These are phyloP conservation scores for Cossypha polioptera DNA, from an alignment of 2,797 vertebrate genomes.

Conservation along the genomic window DNA sequence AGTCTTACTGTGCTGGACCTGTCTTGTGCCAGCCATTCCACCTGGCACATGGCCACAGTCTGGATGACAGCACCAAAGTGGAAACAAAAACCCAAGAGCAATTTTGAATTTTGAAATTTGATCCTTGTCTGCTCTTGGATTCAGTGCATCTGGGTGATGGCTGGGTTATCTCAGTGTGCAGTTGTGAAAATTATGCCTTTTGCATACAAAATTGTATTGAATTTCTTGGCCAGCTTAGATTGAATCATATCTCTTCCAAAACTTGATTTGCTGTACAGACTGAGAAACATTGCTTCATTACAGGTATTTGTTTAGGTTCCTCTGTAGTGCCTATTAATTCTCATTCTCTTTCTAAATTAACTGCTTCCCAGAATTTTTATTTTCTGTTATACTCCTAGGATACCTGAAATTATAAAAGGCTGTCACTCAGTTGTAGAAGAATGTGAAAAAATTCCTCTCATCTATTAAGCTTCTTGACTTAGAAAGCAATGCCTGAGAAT, in stretches of 20 bases:
- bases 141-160: not conserved
- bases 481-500: not conserved
- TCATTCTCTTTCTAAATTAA: not conserved
- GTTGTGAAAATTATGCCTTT: not conserved
- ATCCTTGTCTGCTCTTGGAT: not conserved
- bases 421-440: not conserved
- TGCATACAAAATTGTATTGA: not conserved
- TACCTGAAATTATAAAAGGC: not conserved
- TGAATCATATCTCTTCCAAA: not conserved
- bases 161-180: not conserved
- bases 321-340: not conserved
- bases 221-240: not conserved
- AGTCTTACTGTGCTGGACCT: not conserved
- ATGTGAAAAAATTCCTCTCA: not conserved
- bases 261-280: not conserved
- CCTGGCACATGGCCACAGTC: not conserved
- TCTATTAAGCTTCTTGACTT: slow-evolving; percentile 1
- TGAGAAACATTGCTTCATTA: not conserved
- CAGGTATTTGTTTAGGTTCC: not conserved
- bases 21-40: not conserved
- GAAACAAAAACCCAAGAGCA: not conserved
- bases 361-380: not conserved
- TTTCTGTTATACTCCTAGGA: not conserved
- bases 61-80: not conserved
- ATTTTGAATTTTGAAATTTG: not conserved